Percentiles rank a stretch among this genome's conserved stretches.
phyloP scores from a whole-genome alignment of 2,113 vertebrate species.

The Protomyctophum bolini region DNA sequence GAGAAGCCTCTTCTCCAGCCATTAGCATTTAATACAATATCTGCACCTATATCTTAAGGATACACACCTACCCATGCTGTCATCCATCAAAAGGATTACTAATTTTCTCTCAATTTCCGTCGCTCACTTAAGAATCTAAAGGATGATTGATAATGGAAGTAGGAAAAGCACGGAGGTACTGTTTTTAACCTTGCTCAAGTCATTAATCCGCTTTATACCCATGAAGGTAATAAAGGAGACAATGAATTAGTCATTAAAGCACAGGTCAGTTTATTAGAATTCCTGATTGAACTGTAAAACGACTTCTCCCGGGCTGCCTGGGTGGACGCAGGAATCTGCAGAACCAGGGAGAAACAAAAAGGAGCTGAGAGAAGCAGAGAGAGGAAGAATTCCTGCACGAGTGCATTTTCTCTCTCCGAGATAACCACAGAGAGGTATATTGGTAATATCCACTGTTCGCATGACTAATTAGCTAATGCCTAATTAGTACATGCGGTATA shows the following conservation, averaged over 20 bases:
- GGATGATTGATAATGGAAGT: constrained; percentile 80
- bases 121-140: constrained; percentile 76
- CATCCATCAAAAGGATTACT: constrained; percentile 78
- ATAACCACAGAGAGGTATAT: constrained; percentile 47
- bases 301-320: constrained; percentile 66
- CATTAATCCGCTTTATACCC: constrained; percentile 83
- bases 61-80: constrained; percentile 58
- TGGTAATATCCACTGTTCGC: constrained; percentile 36
- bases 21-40: constrained; percentile 52
- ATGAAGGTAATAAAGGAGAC: constrained; percentile 81
- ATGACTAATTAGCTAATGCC: constrained; percentile 47
- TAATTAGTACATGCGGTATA: constrained; percentile 42
- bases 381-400: constrained; percentile 41
- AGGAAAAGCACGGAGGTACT: constrained; percentile 78
- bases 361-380: constrained; percentile 52
- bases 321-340: constrained; percentile 58
- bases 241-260: constrained; percentile 83
- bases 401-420: constrained; percentile 45
- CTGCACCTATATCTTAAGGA: constrained; percentile 54
- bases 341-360: constrained; percentile 40
- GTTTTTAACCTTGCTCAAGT: constrained; percentile 84
- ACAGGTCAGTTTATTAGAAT: constrained; percentile 83
- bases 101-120: constrained; percentile 80
- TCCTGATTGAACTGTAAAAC: constrained; percentile 83
- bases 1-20: constrained; percentile 43